Base-by-base conservation (phyloP, 2,888 invertebrate genomes). In the Trissolcus brochymenae region DNA sequence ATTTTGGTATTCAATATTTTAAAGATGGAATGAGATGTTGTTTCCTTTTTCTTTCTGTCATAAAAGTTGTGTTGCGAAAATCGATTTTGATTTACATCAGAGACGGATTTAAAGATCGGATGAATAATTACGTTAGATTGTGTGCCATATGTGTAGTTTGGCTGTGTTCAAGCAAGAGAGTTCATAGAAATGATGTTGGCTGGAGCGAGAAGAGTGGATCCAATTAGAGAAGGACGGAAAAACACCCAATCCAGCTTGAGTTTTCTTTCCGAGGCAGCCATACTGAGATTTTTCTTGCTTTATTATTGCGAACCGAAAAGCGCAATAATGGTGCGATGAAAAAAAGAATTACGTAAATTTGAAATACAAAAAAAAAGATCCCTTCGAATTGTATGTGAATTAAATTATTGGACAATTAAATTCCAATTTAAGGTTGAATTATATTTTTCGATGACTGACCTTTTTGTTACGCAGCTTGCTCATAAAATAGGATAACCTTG, bases 81-180 rank as follows among this genome's bases (percentile, higher is more conserved):
- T 59, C 41, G 43, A 67, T 67, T 64, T 62, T 40, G 19, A 60
- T 67, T 59, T 60, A 40, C 50, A 55, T 54, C 35, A 9, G 35
- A 51, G 49, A 49, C 53, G 40, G 60, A 75, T 75, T 60, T 55
- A 55, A 55, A 55, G 75, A 75, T 70, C 70, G 70, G 65, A 65
- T 75, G 65, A 64, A 70, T 75, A 75, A 70, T 70, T 65, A 70
- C 50, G 70, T n/a, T 25, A 9, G 14, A 54, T 19, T 57, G 54
- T 9, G 41, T 25, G 25, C 14, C 55, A 55, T 55, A 55, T 16
- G 59, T 60, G 11, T 25, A 21, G 35, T 35, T 35, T 25, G 53
- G 41, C 29, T 13, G 57, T 49, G 16, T 55, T 17, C 7, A 9
- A 49, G 17, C 43, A 7, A 25, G 56, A 51, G 61, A 56, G 65